These are phyloP conservation scores for Fulmarus glacialis DNA, from an alignment of 2,113 vertebrate species.

Conservation along the genomic window DNA sequence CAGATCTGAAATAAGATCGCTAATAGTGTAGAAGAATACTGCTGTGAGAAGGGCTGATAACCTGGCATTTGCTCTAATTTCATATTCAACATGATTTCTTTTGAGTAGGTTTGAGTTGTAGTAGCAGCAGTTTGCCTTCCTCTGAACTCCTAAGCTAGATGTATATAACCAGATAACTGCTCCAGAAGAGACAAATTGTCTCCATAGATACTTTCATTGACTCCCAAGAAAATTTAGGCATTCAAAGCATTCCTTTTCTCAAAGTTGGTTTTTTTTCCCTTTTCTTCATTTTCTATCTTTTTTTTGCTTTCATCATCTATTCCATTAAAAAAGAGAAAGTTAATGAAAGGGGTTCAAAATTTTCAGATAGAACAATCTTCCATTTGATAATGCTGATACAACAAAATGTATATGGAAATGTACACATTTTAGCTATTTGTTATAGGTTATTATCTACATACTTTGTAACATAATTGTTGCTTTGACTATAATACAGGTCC, in stretches of 20 bases:
- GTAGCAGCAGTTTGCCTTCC: background rate
- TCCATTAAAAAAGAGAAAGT: background rate
- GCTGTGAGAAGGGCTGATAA: background rate
- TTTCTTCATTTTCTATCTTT: background rate
- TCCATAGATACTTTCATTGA: background rate
- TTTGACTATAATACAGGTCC: background rate
- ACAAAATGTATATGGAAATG: background rate
- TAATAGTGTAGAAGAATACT: background rate
- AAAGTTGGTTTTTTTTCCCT: background rate
- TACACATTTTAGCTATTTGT: background rate
- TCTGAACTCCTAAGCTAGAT: background rate
- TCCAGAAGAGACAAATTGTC: background rate
- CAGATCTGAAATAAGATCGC: background rate
- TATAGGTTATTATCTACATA: background rate
- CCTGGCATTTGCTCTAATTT: background rate
- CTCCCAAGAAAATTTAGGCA: background rate
- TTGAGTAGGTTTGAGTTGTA: background rate
- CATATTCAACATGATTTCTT: background rate
- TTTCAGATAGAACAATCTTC: background rate
- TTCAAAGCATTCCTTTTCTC: background rate
- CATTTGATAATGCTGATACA: background rate
- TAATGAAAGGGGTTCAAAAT: rapidly evolving
- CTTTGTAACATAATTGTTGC: background rate
- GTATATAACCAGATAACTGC: background rate
- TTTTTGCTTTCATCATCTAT: background rate